These are phyloP conservation scores for Acanthacorydalis orientalis DNA, from an alignment of 2,888 invertebrate species.

Conservation along the genomic window DNA sequence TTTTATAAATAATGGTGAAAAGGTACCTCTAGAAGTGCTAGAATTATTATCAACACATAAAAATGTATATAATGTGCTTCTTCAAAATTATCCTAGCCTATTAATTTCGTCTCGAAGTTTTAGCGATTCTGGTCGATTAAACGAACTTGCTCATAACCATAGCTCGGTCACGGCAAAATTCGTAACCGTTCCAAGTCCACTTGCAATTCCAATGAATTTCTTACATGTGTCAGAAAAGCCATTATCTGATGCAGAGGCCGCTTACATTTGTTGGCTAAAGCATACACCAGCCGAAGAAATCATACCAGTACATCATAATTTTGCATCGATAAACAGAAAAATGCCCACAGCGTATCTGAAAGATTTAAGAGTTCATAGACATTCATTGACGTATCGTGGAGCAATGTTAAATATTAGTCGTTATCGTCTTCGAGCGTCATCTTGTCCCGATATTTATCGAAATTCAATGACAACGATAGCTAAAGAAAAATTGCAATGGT, in stretches of 20 bases:
- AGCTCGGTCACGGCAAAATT: constrained; percentile 17
- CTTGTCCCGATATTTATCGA: constrained; percentile 79
- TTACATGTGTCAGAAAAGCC: constrained; percentile 28
- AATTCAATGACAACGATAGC: constrained; percentile 75
- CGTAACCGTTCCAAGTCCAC: constrained; percentile 20
- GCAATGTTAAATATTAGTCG: constrained; percentile 74
- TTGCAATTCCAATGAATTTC: constrained; percentile 16
- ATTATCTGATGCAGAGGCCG: constrained; percentile 28
- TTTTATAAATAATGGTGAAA: constrained; percentile 60
- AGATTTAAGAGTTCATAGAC: constrained; percentile 55
- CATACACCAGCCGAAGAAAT: constrained; percentile 28
- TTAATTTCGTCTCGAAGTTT: constrained; percentile 56
- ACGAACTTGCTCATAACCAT: constrained; percentile 22
- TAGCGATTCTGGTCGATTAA: constrained; percentile 42
- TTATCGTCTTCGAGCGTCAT: constrained; percentile 65
- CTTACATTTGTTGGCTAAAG: constrained; percentile 37
- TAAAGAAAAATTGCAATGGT: constrained; percentile 62
- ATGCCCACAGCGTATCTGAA: constrained; percentile 50
- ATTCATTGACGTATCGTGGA: constrained; percentile 67
- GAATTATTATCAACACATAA: constrained; percentile 52
- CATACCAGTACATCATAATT: constrained; percentile 11
- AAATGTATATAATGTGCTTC: constrained; percentile 50
- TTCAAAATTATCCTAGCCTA: constrained; percentile 59
- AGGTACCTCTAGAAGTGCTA: constrained; percentile 58
- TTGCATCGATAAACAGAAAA: constrained; percentile 12